Evolutionary conservation across 2,113 vertebrate species (phyloP).

Genomic region (Daphoenositta chrysoptera): DNA sequence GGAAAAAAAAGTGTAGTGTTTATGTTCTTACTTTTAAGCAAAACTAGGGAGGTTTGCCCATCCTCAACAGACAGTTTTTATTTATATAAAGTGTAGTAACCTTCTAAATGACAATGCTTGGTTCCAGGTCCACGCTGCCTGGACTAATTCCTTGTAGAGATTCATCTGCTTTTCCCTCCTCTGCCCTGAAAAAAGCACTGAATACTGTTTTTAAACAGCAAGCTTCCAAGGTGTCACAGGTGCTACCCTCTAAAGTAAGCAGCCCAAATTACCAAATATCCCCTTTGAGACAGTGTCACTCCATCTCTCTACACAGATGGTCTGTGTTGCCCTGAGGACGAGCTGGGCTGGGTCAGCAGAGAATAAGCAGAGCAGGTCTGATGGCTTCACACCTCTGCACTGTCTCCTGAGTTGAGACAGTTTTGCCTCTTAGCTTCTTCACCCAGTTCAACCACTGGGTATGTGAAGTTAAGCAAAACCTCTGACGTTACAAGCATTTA

Average conservation of each 20-base stretch:
- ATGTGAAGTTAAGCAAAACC: background rate
- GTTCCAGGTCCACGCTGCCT: background rate
- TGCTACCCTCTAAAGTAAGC: background rate
- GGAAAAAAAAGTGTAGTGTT: background rate
- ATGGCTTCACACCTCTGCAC: background rate
- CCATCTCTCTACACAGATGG: rapidly evolving
- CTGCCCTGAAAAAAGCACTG: background rate
- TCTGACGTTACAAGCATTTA: background rate
- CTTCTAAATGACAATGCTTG: rapidly evolving
- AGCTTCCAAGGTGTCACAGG: background rate
- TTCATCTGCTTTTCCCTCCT: background rate
- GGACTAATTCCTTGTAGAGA: background rate
- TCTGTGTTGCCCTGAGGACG: background rate
- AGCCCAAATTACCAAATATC: background rate
- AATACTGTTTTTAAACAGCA: background rate
- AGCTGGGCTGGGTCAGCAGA: background rate
- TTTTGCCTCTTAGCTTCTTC: background rate
- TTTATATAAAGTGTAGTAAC: background rate
- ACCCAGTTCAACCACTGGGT: rapidly evolving
- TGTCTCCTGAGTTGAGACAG: background rate
- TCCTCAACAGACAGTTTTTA: background rate
- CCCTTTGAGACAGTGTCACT: background rate
- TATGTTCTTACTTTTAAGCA: background rate
- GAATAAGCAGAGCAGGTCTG: background rate
- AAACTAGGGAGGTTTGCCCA: background rate